phyloP scores from a whole-genome alignment of 2,888 invertebrate genomes.

The Drosophila formosana region DNA sequence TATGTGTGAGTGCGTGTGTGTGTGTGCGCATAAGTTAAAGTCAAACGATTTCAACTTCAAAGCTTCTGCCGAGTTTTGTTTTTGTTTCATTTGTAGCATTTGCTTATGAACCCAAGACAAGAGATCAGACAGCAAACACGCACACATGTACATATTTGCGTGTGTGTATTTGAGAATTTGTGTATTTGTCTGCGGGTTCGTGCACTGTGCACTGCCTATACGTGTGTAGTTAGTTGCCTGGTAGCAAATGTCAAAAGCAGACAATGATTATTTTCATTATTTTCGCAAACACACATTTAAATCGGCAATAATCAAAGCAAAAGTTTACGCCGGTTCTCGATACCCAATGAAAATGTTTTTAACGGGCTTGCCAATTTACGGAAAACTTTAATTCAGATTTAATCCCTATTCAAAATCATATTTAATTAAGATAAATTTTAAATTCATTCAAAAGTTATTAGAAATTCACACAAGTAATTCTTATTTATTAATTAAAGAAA shows the following conservation, averaged over 20 bases:
- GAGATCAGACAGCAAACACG: conserved; percentile 48
- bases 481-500: no score
- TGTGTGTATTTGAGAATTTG: neutral
- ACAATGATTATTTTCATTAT: conserved; percentile 29
- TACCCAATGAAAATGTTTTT: no score
- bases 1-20: conserved; percentile 15
- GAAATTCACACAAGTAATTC: no score
- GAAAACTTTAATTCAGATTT: neutral
- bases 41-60: conserved; percentile 54
- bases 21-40: conserved; percentile 46
- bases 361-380: neutral
- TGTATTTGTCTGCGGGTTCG: neutral
- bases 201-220: neutral
- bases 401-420: no score
- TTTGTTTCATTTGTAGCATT: conserved; percentile 39
- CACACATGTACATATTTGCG: neutral
- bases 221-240: conserved; percentile 17
- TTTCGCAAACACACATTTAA: conserved; percentile 6
- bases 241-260: conserved; percentile 41
- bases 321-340: neutral
- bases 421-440: no score
- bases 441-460: no score
- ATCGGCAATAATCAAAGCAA: conserved; percentile 19
- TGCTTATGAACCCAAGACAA: conserved; percentile 29
- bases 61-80: conserved; percentile 44